Evolutionary conservation across 2,797 vertebrate genomes (phyloP), one percentile per base, ranked within the genome.

Genomic region (Knipowitschia caucasica): DNA sequence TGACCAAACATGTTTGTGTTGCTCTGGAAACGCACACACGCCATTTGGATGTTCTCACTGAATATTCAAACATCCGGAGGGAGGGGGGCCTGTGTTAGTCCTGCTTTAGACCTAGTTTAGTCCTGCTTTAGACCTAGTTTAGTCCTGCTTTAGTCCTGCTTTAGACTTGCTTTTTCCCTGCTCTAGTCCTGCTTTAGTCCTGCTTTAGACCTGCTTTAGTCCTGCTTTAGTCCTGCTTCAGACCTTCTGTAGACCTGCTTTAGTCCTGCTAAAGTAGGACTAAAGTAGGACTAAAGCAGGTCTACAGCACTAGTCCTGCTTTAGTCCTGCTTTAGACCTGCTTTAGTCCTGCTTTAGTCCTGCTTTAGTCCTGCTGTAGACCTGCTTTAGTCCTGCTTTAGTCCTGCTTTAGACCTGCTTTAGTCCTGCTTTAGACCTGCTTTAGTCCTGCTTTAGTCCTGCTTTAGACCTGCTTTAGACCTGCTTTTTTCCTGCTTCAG

Each of bases 1-100:
- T 24, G 39, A 7, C 12, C 12, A 42, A 42, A 42, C 39, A 42
- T 42, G 39, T 42, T 42, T 42, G 23, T n/a, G 39, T 42, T 12
- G 12, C 39, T 23, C 14, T 6, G 39, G 39, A 25, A 42, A 42
- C 39, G 21, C 21, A 25, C 11, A 12, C 39, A 42, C 39, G 39
- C 12, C 21, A 42, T 42, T 7, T 1, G 4, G 7, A n/a, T 14
- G 39, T 7, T 14, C 12, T 24, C 21, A 24, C 11, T 7, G 5
- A n/a, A 42, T 24, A 24, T 24, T 24, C 14, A 14, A 6, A 7
- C 0, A 11, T 23, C 24, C 6, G 15, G 1, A 39, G 18, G n/a
- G 35, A n/a, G n/a, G 35, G 5, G 8, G 8, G 17, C 20, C 36
- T 11, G 17, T 9, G 20, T 23, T 11, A 23, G 38, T 40, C 17